phyloP scores from a whole-genome alignment of 2,888 invertebrate genomes.

The Watsonalla binaria region DNA sequence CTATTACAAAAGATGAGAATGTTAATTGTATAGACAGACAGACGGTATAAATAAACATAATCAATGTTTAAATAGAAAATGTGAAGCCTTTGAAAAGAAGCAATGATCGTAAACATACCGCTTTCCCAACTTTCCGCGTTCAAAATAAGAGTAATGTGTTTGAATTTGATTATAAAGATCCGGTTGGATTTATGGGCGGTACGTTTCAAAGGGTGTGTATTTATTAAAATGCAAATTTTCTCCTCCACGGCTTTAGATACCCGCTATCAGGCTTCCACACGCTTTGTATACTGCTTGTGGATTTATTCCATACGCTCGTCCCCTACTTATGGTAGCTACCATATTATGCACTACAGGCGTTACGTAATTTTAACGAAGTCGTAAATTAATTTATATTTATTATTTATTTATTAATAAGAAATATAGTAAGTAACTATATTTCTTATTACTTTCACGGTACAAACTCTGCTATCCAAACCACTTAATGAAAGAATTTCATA shows the following conservation, averaged over 20 bases:
- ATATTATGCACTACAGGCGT: neutral
- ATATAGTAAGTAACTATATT: no score
- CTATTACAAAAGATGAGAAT: no score
- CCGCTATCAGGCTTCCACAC: constrained; percentile 71
- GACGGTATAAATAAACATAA: neutral
- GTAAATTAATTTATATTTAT: neutral
- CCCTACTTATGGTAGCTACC: constrained; percentile 31
- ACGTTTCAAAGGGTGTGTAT: constrained; percentile 77
- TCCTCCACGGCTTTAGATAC: constrained; percentile 70
- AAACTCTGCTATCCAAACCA: no score
- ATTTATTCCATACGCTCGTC: constrained; percentile 68
- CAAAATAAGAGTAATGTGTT: constrained; percentile 71
- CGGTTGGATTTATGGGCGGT: constrained; percentile 69
- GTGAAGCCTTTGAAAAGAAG: constrained; percentile 3
- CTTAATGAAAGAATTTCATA: no score
- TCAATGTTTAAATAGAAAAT: constrained; percentile 3
- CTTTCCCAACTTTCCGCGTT: constrained; percentile 44
- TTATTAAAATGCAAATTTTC: constrained; percentile 79
- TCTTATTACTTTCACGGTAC: no score
- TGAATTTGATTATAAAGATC: constrained; percentile 78
- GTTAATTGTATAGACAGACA: no score
- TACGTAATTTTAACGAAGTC: neutral
- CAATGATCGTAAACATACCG: constrained; percentile 13
- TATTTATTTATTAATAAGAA: no score
- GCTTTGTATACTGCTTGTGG: constrained; percentile 73